Evolutionary conservation across 1,140 invertebrate species (phyloP), one percentile per base, ranked within the genome.

Genomic region (Zaprionus vittiger): DNA sequence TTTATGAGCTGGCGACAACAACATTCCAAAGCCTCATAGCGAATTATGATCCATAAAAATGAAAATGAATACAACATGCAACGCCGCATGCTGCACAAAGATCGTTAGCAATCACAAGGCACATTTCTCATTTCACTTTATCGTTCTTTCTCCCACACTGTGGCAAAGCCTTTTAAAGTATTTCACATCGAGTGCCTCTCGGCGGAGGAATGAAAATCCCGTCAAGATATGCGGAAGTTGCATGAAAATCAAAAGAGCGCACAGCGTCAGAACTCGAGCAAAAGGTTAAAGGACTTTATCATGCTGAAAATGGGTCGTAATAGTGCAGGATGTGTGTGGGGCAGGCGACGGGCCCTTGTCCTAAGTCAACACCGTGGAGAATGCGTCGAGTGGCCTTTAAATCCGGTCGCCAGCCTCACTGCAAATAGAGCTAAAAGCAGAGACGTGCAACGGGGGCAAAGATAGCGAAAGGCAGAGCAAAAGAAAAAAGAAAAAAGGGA

Each of bases 211-310:
- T 28, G 52, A 70, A 56, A 34, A 38, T 11, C 44, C 34, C 54
- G 62, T 75, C 77, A 72, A 76, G 67, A 79, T 76, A 81, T 79
- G 77, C 79, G 79, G 79, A 79, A 81, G 79, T 76, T 68, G 65
- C 64, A 68, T 54, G n/a, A 49, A 72, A 59, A 26, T 52, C 62
- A 56, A 62, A 76, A 65, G 66, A 55, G 49, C 34, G 44, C 34
- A 49, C 26, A 73, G 57, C 38, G 38, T 41, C 17, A 63, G 24
- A 77, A 63, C 63, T 81, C 79, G 77, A 81, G 79, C 77, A 81
- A 81, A 76, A 81, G 79, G 79, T 81, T 81, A 81, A 81, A 81
- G 79, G 79, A 81, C 79, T 81, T 79, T 79, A 79, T 72, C 67
- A 64, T 76, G 67, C 47, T 22, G 20, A 52, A 52, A 52, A 24